These are phyloP conservation scores for Mnemiopsis leidyi DNA, from an alignment of 37 sponge, comb jelly and placozoan genomes.

Conservation along the genomic window DNA sequence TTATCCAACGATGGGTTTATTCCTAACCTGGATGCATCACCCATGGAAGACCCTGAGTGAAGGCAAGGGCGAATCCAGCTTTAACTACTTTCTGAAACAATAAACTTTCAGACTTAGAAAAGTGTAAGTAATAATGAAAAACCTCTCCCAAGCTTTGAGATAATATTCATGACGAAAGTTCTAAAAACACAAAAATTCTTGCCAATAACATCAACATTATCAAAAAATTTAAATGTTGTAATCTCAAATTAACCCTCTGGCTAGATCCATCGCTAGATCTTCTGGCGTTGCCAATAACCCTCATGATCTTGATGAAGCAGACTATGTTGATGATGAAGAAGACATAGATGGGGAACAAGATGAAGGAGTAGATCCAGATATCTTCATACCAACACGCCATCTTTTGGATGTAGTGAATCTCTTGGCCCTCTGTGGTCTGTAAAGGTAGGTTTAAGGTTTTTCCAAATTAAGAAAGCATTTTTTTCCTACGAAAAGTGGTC, in stretches of 20 bases:
- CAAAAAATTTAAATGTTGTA: too few relatives aligned
- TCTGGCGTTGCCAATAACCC: background rate
- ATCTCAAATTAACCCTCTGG: background rate
- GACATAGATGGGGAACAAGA: slow-evolving; percentile 56
- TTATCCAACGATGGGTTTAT: too few relatives aligned
- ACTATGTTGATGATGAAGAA: slow-evolving; percentile 20
- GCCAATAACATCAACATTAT: too few relatives aligned
- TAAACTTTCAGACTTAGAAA: too few relatives aligned
- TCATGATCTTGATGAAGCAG: background rate
- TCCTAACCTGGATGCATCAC: background rate
- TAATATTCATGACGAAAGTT: too few relatives aligned
- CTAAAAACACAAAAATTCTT: too few relatives aligned
- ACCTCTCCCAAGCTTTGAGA: too few relatives aligned
- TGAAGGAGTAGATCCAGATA: slow-evolving; percentile 39
- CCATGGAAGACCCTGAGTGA: slow-evolving; percentile 60
- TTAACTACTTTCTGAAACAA: slow-evolving; percentile 38
- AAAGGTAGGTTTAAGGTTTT: too few relatives aligned
- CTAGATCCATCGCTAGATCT: background rate
- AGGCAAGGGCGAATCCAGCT: slow-evolving; percentile 47
- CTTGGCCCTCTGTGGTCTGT: too few relatives aligned
- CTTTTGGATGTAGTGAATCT: slow-evolving; percentile 15
- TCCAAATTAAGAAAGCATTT: too few relatives aligned
- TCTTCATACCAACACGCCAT: slow-evolving; percentile 29
- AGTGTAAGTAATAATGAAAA: too few relatives aligned
- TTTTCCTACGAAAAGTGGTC: too few relatives aligned